phyloP scores from a whole-genome alignment of 2,888 invertebrate genomes.

The Neoitamus cyanurus region DNA sequence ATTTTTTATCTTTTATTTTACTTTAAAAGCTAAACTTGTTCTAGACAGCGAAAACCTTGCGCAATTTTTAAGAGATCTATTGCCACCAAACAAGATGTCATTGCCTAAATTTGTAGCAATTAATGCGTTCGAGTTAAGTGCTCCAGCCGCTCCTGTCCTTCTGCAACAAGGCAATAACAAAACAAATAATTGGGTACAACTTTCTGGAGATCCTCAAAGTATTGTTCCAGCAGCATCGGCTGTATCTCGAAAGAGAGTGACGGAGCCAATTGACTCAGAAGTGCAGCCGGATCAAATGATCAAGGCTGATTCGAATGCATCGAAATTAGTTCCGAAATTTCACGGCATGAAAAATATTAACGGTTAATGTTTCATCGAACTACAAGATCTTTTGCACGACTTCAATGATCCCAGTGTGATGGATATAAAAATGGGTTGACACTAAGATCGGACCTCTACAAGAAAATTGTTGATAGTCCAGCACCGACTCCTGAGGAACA shows the following conservation, averaged over 20 bases:
- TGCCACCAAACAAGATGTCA: too few relatives aligned
- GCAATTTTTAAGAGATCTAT: too few relatives aligned
- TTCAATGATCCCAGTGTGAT: slow-evolving; percentile 94
- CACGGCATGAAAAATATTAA: slow-evolving; percentile 82
- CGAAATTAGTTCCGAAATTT: slow-evolving; percentile 79
- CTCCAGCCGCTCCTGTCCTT: slow-evolving; percentile 88
- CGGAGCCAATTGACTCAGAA: slow-evolving; percentile 78
- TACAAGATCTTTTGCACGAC: slow-evolving; percentile 91
- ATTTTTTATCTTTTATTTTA: too few relatives aligned
- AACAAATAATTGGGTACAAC: slow-evolving; percentile 81
- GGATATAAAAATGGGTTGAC: slow-evolving; percentile 96
- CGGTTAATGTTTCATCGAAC: slow-evolving; percentile 89
- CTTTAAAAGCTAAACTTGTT: too few relatives aligned
- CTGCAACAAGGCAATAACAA: slow-evolving; percentile 71
- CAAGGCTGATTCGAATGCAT: slow-evolving; percentile 73
- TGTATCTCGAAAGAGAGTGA: slow-evolving; percentile 92
- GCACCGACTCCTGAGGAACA: slow-evolving; percentile 90
- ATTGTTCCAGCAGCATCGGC: slow-evolving; percentile 93
- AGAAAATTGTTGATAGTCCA: slow-evolving; percentile 91
- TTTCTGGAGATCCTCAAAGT: slow-evolving; percentile 91
- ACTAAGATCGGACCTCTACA: slow-evolving; percentile 87
- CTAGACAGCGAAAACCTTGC: too few relatives aligned
- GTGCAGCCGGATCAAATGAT: slow-evolving; percentile 83
- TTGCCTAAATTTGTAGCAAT: too few relatives aligned
- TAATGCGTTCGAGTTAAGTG: slow-evolving; percentile 91